phyloP scores from a whole-genome alignment of 1,140 invertebrate genomes.

The Sycophila sp. region DNA sequence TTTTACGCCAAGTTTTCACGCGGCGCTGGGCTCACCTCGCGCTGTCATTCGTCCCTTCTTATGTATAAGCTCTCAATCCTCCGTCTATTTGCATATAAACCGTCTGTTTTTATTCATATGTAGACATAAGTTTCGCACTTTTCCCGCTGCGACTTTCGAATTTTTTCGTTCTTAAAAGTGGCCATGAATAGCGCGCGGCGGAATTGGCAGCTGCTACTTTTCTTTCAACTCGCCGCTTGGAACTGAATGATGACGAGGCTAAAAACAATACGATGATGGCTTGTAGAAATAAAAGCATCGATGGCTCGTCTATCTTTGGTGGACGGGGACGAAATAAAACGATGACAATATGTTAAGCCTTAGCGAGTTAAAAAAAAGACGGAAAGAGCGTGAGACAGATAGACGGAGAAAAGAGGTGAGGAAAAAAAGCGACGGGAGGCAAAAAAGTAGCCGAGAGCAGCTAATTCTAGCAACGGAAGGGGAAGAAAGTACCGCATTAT shows the following conservation, averaged over 20 bases:
- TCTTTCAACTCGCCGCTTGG: not conserved
- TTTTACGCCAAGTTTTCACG: conserved; percentile 18
- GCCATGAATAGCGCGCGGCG: too few relatives aligned
- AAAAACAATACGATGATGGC: too few relatives aligned
- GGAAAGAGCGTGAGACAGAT: not conserved
- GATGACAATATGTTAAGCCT: conserved; percentile 27
- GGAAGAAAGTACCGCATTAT: conserved; percentile 29
- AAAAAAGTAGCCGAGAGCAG: not conserved
- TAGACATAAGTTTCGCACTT: not conserved
- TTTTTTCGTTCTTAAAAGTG: too few relatives aligned
- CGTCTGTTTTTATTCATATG: conserved; percentile 46
- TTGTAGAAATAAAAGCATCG: too few relatives aligned
- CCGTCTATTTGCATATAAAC: conserved; percentile 42
- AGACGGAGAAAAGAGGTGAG: not conserved
- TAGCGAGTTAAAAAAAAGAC: not conserved
- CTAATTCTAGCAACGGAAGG: not conserved
- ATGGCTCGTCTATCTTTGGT: conserved; percentile 12
- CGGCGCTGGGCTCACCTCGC: too few relatives aligned
- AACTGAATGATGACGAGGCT: too few relatives aligned
- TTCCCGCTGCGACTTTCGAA: not conserved
- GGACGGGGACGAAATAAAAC: conserved; percentile 24
- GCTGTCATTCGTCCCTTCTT: conserved; percentile 38
- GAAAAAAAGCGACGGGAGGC: not conserved
- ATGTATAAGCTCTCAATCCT: conserved; percentile 24
- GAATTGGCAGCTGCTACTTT: too few relatives aligned